These are phyloP conservation scores for Drepanosiphum platanoidis DNA, from an alignment of 2,888 invertebrate species.

Conservation along the genomic window DNA sequence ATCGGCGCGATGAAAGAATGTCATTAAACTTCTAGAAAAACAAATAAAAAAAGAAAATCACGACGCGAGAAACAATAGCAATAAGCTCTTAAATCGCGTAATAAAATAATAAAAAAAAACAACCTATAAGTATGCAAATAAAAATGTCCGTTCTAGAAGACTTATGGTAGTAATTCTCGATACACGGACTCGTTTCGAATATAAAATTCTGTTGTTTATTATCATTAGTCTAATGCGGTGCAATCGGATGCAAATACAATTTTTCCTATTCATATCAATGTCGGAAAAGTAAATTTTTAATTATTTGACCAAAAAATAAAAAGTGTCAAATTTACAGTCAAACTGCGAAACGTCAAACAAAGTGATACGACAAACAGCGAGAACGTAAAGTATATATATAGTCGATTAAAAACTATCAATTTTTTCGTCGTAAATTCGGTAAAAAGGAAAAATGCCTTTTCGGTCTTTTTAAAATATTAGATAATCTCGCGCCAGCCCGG, in stretches of 20 bases:
- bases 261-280: too few species aligned
- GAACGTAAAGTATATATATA: too few species aligned
- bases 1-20: not conserved
- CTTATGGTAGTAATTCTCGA: not conserved
- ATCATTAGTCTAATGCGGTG: not conserved
- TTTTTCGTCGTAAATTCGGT: not conserved
- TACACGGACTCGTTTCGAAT: not conserved
- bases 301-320: not conserved
- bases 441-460: not conserved
- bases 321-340: not conserved
- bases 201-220: not conserved
- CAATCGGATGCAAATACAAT: too few species aligned
- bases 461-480: not conserved
- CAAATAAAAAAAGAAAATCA: not conserved
- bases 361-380: too few species aligned
- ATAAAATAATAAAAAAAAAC: too few species aligned
- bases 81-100: not conserved
- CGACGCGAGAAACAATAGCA: not conserved
- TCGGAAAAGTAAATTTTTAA: not conserved
- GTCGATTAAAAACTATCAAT: not conserved
- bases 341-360: too few species aligned
- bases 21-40: not conserved
- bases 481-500: too few species aligned
- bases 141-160: not conserved
- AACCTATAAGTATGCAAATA: too few species aligned